phyloP scores from a whole-genome alignment of 2,888 invertebrate genomes.

The Stenurella melanura region DNA sequence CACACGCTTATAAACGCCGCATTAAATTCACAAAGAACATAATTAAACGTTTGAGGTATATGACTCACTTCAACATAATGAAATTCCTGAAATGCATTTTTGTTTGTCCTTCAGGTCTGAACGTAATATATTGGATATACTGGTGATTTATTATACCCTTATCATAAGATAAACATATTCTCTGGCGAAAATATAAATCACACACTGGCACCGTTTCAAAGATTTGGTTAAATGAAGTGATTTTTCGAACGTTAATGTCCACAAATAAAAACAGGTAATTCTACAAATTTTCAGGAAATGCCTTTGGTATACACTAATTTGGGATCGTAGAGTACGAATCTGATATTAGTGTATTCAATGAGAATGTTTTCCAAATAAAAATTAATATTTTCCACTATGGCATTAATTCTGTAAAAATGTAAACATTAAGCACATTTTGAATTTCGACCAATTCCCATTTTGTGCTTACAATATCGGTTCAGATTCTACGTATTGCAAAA shows the following conservation, averaged over 20 bases:
- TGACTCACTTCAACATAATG: not conserved
- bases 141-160: not conserved
- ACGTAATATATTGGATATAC: not conserved
- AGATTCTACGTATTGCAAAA: no score
- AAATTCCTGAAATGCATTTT: slow-evolving; percentile 2
- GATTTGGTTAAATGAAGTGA: not conserved
- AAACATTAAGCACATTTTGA: no score
- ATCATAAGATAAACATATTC: not conserved
- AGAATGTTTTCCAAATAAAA: no score
- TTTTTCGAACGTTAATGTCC: not conserved
- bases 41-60: not conserved
- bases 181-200: not conserved
- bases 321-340: no score
- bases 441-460: no score
- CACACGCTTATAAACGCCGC: not conserved
- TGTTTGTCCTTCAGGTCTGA: not conserved
- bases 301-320: no score
- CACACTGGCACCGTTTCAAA: not conserved
- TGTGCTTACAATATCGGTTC: no score
- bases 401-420: no score
- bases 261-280: no score
- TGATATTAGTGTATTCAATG: no score
- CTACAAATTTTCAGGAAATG: no score
- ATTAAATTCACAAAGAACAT: not conserved
- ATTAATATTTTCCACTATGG: no score